Evolutionary conservation across 2,113 vertebrate genomes (phyloP).

Genomic region (Caranx ignobilis): DNA sequence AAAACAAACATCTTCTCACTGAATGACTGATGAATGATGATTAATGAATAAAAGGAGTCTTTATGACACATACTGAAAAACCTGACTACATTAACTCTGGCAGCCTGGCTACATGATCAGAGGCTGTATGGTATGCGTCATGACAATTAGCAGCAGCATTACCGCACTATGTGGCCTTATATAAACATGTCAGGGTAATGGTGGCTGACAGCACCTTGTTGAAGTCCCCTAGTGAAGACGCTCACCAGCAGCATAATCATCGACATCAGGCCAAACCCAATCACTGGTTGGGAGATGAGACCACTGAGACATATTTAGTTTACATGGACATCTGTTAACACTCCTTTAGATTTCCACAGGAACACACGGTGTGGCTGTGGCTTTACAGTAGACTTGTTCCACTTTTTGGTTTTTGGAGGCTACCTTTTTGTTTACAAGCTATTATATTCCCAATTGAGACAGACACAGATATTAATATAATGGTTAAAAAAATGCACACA

Average conservation of each 20-base stretch:
- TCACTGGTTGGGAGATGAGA: slow-evolving; percentile 17
- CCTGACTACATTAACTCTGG: slow-evolving; percentile 7
- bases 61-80: background rate
- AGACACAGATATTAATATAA: background rate
- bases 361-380: background rate
- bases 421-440: background rate
- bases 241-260: slow-evolving; percentile 27
- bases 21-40: background rate
- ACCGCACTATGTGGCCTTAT: slow-evolving; percentile 50
- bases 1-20: background rate
- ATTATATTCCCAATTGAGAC: background rate
- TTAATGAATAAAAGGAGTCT: background rate
- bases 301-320: background rate
- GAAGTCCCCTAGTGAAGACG: slow-evolving; percentile 30
- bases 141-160: slow-evolving; percentile 36
- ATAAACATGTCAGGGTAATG: slow-evolving; percentile 53
- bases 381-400: slow-evolving; percentile 18
- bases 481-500: background rate
- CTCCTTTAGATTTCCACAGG: slow-evolving; percentile 22
- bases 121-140: slow-evolving; percentile 14
- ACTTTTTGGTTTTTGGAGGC: background rate
- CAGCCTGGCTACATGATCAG: slow-evolving; percentile 22
- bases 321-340: background rate
- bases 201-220: slow-evolving; percentile 56
- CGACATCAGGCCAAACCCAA: slow-evolving; percentile 27